These are phyloP conservation scores for Manis javanica DNA, from an alignment of 2,797 vertebrate species.

Conservation along the genomic window DNA sequence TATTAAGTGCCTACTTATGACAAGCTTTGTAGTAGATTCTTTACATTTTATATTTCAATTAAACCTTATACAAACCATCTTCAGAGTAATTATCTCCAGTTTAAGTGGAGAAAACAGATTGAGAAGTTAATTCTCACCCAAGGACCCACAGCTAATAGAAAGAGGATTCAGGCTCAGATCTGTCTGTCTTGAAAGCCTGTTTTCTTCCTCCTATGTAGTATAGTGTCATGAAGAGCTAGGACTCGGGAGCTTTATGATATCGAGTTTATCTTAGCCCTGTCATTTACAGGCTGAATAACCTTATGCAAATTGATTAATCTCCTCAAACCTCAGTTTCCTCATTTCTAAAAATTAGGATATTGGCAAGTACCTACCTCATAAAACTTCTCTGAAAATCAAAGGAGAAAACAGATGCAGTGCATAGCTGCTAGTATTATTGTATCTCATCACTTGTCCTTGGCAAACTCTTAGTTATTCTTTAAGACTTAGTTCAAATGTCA, in stretches of 20 bases:
- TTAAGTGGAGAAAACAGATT: conserved; percentile 38
- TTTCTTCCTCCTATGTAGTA: background rate
- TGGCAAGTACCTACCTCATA: background rate
- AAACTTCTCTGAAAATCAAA: background rate
- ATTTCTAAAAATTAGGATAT: conserved; percentile 16
- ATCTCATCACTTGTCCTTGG: background rate
- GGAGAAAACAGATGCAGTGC: background rate
- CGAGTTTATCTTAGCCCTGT: background rate
- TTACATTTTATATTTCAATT: background rate
- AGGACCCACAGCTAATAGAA: background rate
- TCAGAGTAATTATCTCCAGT: background rate
- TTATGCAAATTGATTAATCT: background rate
- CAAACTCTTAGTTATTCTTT: background rate
- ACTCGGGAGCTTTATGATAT: background rate
- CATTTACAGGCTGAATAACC: conserved; percentile 6
- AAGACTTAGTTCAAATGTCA: background rate
- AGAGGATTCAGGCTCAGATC: background rate
- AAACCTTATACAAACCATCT: background rate
- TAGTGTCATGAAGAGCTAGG: background rate
- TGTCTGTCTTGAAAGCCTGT: background rate
- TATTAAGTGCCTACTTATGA: background rate
- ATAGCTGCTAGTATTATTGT: background rate
- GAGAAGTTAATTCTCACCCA: conserved; percentile 18
- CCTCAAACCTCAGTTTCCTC: conserved; percentile 1
- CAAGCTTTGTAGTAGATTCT: background rate